Percentiles rank a stretch among this genome's conserved stretches.
Conservation (phyloP, 2,113 vertebrate genomes). For the Chloebia gouldiae region DNA sequence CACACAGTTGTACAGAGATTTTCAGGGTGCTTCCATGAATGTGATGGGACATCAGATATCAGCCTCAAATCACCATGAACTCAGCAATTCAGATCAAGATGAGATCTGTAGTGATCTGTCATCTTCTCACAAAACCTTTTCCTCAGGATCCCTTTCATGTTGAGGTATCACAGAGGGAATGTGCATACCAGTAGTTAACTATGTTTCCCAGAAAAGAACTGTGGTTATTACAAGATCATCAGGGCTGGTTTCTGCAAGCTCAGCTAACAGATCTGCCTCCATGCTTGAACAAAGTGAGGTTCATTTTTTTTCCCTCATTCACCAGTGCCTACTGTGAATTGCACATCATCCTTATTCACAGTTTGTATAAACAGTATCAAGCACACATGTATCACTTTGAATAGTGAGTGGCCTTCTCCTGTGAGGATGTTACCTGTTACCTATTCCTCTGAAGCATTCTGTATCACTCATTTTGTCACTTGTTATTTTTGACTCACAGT, state of each 20-base stretch:
- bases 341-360: background rate
- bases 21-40: background rate
- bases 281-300: background rate
- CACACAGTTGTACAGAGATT: background rate
- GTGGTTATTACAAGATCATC: background rate
- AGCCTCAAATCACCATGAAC: background rate
- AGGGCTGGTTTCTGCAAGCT: background rate
- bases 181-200: background rate
- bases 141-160: background rate
- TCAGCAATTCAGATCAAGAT: background rate
- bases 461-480: background rate
- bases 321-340: background rate
- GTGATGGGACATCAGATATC: background rate
- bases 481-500: background rate
- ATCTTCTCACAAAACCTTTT: background rate
- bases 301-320: background rate
- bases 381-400: background rate
- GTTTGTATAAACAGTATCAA: background rate
- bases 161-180: fast-evolving
- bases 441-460: background rate
- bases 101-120: background rate
- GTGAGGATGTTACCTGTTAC: background rate
- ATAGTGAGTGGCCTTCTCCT: background rate
- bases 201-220: background rate
- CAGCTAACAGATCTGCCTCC: background rate